Percentiles rank a stretch among this genome's conserved stretches.
phyloP scores from a whole-genome alignment of 2,888 invertebrate species.

The Coenonympha arcania region DNA sequence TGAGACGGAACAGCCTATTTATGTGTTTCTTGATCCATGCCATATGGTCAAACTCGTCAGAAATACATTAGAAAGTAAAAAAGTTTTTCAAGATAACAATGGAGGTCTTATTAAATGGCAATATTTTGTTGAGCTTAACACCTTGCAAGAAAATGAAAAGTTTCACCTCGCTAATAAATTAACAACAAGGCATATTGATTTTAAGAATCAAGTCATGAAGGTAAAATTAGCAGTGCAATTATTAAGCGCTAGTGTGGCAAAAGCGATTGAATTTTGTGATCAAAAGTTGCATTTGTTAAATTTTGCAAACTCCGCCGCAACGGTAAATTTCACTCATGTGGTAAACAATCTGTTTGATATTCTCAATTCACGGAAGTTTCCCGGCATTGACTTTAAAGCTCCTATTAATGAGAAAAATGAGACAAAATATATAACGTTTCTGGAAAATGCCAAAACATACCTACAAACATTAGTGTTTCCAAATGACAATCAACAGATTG shows the following conservation, averaged over 20 bases:
- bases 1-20: not conserved
- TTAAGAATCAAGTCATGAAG: slow-evolving; percentile 17
- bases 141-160: slow-evolving; percentile 7
- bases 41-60: not conserved
- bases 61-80: not conserved
- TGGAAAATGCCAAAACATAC: too few relatives aligned
- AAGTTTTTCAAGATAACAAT: not conserved
- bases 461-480: too few relatives aligned
- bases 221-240: slow-evolving; percentile 17
- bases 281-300: not conserved
- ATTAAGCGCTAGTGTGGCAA: not conserved
- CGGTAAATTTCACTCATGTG: not conserved
- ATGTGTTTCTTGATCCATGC: not conserved
- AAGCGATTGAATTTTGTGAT: not conserved
- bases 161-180: slow-evolving; percentile 15
- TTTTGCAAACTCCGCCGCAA: not conserved
- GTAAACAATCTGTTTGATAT: too few relatives aligned
- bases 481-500: too few relatives aligned
- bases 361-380: too few relatives aligned
- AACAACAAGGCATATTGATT: slow-evolving; percentile 13
- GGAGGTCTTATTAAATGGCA: not conserved
- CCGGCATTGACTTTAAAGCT: too few relatives aligned
- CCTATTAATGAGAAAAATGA: too few relatives aligned
- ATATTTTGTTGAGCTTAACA: not conserved
- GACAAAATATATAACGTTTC: too few relatives aligned